Conservation (phyloP, 2,888 invertebrate species). For the Rhagonycha lutea region DNA sequence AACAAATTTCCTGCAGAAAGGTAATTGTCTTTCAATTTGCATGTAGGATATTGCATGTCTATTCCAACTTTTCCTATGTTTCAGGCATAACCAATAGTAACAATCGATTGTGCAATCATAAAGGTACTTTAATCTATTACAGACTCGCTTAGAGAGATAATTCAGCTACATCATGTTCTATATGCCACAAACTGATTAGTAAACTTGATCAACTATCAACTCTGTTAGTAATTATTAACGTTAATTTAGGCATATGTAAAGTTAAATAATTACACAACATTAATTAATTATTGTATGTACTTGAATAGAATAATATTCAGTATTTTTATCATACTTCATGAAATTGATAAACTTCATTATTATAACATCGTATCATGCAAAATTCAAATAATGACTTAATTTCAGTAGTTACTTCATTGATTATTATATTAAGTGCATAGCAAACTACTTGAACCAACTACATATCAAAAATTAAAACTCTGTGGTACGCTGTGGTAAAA, state of each 20-base stretch:
- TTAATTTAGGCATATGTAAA: neutral
- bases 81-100: neutral
- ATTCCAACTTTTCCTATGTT: neutral
- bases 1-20: neutral
- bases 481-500: too few species aligned
- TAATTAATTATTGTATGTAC: neutral
- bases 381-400: neutral
- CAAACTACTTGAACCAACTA: too few species aligned
- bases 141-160: conserved; percentile 7
- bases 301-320: neutral
- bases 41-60: neutral
- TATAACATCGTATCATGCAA: neutral
- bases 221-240: neutral
- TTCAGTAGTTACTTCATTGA: neutral
- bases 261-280: neutral
- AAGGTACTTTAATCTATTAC: conserved; percentile 11
- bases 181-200: conserved; percentile 7
- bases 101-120: conserved; percentile 10
- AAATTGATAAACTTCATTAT: neutral
- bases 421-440: too few species aligned
- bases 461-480: too few species aligned
- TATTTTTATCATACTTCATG: neutral
- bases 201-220: neutral
- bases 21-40: neutral
- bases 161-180: conserved; percentile 10